Evolutionary conservation across 2,888 invertebrate species (phyloP).

Genomic region (Cephus pulcher): DNA sequence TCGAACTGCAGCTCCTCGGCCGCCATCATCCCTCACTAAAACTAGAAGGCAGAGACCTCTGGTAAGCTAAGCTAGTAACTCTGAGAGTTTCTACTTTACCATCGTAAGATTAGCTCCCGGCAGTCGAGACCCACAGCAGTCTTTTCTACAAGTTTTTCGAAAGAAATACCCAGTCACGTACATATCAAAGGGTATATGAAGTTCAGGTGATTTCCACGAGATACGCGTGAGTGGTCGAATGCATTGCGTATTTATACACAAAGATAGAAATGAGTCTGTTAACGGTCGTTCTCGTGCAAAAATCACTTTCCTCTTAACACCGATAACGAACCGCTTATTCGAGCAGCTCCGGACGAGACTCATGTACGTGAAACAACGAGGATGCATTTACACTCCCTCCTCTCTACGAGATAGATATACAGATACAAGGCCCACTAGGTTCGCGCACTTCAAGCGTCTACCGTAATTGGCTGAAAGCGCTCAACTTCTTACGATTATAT

Average conservation of each 20-base stretch:
- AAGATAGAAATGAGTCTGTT: background rate
- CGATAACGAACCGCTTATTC: conserved; percentile 19
- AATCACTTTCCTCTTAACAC: conserved; percentile 27
- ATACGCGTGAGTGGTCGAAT: background rate
- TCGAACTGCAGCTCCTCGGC: background rate
- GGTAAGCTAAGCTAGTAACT: background rate
- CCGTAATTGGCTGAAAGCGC: conserved; percentile 42
- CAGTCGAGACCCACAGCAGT: background rate
- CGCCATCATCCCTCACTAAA: background rate
- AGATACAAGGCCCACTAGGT: background rate
- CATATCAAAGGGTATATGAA: background rate
- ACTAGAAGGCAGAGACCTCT: background rate
- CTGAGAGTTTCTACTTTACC: background rate
- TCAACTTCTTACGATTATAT: conserved; percentile 42
- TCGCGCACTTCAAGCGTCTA: conserved; percentile 24
- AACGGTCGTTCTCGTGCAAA: conserved; percentile 24
- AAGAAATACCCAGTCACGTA: background rate
- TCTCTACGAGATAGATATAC: background rate
- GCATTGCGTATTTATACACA: background rate
- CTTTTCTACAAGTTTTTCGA: background rate
- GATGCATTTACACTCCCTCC: background rate
- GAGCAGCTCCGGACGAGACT: background rate
- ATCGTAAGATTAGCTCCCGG: background rate
- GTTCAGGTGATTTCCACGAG: background rate
- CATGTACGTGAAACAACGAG: background rate